A percentile compares a stretch with the other conserved stretches of the same genome.
These are phyloP conservation scores for Epizoanthus ramosus DNA, from an alignment of 92 coral and sea anemone species.

Conservation along the genomic window DNA sequence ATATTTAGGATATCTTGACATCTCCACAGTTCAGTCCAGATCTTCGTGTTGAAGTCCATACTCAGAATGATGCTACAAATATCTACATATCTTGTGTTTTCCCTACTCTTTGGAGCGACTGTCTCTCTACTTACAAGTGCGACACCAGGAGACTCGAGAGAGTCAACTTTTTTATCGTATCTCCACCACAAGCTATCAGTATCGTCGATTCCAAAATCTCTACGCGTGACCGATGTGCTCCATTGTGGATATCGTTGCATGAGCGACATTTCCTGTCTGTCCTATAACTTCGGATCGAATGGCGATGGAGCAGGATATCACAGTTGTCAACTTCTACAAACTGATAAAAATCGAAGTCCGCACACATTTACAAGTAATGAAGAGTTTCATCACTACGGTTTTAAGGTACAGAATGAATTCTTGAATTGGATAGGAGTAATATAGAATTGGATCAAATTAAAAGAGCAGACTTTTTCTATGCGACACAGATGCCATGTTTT, in stretches of 20 bases:
- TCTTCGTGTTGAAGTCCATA: too few relatives aligned
- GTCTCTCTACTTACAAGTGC: too few relatives aligned
- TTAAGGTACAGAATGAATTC: not conserved
- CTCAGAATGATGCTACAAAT: not conserved
- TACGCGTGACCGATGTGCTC: conserved; percentile 12
- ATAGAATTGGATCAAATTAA: too few relatives aligned
- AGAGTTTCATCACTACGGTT: conserved; percentile 6
- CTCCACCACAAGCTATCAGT: not conserved
- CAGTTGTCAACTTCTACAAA: conserved; percentile 1
- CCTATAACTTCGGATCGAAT: conserved; percentile 7
- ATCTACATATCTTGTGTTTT: not conserved
- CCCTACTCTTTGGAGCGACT: not conserved
- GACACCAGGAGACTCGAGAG: too few relatives aligned
- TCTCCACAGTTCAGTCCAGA: too few relatives aligned
- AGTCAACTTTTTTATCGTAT: not conserved
- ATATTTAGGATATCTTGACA: too few relatives aligned
- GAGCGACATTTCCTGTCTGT: conserved; percentile 12
- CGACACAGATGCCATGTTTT: too few relatives aligned
- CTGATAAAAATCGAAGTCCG: not conserved
- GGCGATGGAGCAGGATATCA: not conserved
- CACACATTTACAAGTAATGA: not conserved
- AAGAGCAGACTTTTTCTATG: too few relatives aligned
- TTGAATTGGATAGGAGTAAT: too few relatives aligned
- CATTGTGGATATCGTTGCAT: conserved; percentile 1
- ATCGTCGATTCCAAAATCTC: not conserved